phyloP scores from a whole-genome alignment of 1,140 invertebrate species.

The Probaryconus sp. region DNA sequence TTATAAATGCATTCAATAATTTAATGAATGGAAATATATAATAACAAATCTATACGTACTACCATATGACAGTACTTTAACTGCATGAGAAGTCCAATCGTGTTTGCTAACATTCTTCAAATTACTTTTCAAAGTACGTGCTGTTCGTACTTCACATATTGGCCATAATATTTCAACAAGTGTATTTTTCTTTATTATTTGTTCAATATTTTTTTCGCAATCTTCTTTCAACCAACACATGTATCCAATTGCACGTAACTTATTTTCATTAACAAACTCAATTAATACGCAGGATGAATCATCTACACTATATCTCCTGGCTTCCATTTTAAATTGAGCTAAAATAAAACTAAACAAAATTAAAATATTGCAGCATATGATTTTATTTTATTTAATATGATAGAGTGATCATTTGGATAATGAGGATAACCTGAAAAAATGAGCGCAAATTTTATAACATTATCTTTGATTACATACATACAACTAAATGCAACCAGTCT shows the following conservation, averaged over 20 bases:
- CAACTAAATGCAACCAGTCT: too few relatives aligned
- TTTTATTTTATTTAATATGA: too few relatives aligned
- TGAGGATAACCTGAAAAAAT: too few relatives aligned
- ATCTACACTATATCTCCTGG: not conserved
- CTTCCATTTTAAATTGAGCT: too few relatives aligned
- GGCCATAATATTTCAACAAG: not conserved
- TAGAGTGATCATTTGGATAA: too few relatives aligned
- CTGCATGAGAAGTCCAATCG: not conserved
- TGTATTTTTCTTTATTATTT: not conserved
- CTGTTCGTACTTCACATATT: too few relatives aligned
- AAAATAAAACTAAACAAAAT: too few relatives aligned
- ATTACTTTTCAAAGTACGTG: not conserved
- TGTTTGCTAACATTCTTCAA: not conserved
- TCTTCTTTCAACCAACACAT: not conserved
- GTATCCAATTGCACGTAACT: not conserved
- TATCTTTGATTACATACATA: too few relatives aligned
- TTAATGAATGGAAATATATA: too few relatives aligned
- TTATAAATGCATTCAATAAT: too few relatives aligned
- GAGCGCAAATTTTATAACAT: too few relatives aligned
- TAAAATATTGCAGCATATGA: too few relatives aligned
- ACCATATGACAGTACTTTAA: not conserved
- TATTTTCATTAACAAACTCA: constrained; percentile 3
- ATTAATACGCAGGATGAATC: not conserved
- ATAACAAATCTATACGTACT: not conserved
- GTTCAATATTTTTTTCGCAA: not conserved